Base-by-base conservation (phyloP, 1,140 invertebrate genomes). In the Lutraria rhynchaena region DNA sequence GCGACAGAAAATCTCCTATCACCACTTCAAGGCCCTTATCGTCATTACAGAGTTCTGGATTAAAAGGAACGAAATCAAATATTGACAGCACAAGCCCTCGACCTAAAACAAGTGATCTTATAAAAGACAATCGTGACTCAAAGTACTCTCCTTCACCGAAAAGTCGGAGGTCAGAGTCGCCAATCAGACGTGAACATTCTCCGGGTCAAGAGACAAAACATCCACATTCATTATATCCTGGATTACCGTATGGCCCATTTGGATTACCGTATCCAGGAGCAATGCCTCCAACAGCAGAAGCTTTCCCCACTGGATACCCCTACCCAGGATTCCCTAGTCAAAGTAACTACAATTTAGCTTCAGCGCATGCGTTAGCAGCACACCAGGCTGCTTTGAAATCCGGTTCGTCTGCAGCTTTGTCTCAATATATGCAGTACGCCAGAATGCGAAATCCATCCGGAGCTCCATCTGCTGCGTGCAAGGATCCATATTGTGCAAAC, bases 401-500 rank as follows among this genome's bases (percentile, higher is more conserved):
- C 24, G 84, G 83, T 13, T 83, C 83, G 3, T 75, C 87, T 15
- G 63, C 88, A 22, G 83, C 87, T 19, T 69, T 90, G 57, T 90
- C 90, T 19, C 91, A 92, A 44, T 93, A 91, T 85, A 94, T 98
- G 60, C 96, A 95, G 85, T 98, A 98, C 91, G 96, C 96, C 41
- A 94, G 97, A 82, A 96, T 98, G 0, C 97, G 98, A 93, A 98
- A 97, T 0, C 95, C 97, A 0, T 95, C 96, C 11, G 97, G 97
- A 55, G 96, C 96, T 1, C 96, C 98, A 0, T 97, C 97, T 1
- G 96, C 98, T 7, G 37, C 37, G 37, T 99, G 98, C 93, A 97
- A 98, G 91, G 98, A 99, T 91, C 97, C 98, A 11, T 98, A 97
- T 87, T 99, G 98, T 92, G 97, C 96, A 3, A 97, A 97, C 49